A percentile compares a stretch with the other conserved stretches of the same genome.
Conservation (phyloP, 2,797 vertebrate species). For the Platalea minor region DNA sequence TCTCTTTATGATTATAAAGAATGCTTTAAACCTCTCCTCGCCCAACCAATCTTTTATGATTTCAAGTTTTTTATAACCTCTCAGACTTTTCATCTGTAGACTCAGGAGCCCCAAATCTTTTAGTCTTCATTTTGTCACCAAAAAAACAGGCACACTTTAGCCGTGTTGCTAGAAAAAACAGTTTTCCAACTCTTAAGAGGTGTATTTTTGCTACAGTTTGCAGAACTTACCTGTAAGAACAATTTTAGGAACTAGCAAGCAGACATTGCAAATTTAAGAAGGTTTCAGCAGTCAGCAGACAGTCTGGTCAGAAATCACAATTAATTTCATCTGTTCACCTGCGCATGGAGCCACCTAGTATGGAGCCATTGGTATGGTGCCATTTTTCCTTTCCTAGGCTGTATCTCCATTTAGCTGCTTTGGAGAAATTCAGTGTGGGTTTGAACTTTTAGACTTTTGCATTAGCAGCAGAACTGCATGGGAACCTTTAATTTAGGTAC, state of each 20-base stretch:
- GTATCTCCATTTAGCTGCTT: background rate
- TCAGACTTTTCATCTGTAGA: background rate
- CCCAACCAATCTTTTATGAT: background rate
- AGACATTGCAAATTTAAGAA: background rate
- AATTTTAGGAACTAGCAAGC: background rate
- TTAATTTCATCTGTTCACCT: background rate
- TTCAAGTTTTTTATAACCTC: background rate
- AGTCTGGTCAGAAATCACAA: background rate
- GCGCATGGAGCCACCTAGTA: background rate
- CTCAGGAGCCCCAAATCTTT: background rate
- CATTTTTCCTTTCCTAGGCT: background rate
- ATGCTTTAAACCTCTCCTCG: background rate
- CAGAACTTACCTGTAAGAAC: background rate
- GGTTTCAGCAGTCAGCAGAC: background rate
- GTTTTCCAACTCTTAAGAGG: background rate
- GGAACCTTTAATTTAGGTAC: background rate
- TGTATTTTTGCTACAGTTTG: background rate
- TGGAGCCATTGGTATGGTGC: background rate
- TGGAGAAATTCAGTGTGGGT: background rate
- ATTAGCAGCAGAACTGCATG: background rate
- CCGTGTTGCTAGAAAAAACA: background rate
- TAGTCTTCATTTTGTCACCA: background rate
- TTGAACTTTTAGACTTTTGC: background rate
- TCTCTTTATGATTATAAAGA: background rate
- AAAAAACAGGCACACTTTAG: background rate